Evolutionary conservation across 2,888 invertebrate genomes (phyloP), one percentile per base, ranked within the genome.

Genomic region (Beris chalybata): DNA sequence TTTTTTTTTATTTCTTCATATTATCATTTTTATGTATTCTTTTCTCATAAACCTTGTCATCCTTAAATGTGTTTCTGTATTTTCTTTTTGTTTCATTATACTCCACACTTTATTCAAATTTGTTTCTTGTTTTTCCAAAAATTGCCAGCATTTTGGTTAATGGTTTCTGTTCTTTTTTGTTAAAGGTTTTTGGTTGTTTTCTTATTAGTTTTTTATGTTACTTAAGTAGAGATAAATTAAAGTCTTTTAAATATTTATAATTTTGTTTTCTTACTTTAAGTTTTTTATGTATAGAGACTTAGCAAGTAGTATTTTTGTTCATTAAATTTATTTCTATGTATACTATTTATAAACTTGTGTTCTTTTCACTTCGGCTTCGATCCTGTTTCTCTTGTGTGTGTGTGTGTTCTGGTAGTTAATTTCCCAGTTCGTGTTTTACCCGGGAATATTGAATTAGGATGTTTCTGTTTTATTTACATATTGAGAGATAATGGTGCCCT

Each of bases 111-210:
- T 47, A 9, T 22, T 30, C 56, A n/a, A 22, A 15, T 44, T 31
- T 56, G 38, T 56, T 43, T 38, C 13, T 44, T 56, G 4, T 43
- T 56, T 38, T 4, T 15, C 61, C 47, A 38, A 52, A 58, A 61
- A 50, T 52, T 61, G 50, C 52, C 61, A 61, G 61, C 61, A 61
- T 50, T 52, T 61, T 52, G 61, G 61, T 38, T 59, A 30, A 48
- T 56, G 38, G 4, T 54, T n/a, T n/a, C n/a, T n/a, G n/a, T n/a
- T n/a, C n/a, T n/a, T 50, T 52, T 61, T 52, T 52, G 61, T 38
- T 59, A 30, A 48, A 43, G 38, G 4, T 54, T 7, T 54, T 15
- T 54, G 15, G 32, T 30, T 52, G 31, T 56, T 5, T 38, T 9
- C 5, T 38, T 38, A 38, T 38, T 38, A 5, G 5, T 38, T 38